Percentiles rank a stretch among this genome's conserved stretches.
These are phyloP conservation scores for Hirtodrosophila alboralis DNA, from an alignment of 2,888 invertebrate genomes.

Conservation along the genomic window DNA sequence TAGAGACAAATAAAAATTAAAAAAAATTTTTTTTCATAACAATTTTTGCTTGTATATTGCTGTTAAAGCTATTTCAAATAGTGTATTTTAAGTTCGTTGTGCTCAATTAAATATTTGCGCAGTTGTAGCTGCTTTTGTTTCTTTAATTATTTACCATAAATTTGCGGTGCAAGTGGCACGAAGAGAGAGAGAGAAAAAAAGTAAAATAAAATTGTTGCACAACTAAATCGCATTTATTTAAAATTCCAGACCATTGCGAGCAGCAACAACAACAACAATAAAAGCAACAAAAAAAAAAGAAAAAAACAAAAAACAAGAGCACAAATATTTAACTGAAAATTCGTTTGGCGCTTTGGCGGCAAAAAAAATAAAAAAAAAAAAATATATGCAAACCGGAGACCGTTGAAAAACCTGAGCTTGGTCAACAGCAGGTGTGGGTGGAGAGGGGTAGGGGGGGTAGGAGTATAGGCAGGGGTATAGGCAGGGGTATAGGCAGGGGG, in stretches of 20 bases:
- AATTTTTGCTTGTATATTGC: no score
- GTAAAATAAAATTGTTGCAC: slow-evolving; percentile 63
- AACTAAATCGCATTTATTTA: slow-evolving; percentile 78
- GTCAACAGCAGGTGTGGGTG: slow-evolving; percentile 36
- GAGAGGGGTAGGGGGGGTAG: neutral
- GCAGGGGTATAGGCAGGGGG: neutral
- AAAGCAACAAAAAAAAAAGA: slow-evolving; percentile 14
- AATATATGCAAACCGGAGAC: slow-evolving; percentile 18
- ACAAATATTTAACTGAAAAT: slow-evolving; percentile 68
- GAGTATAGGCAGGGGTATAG: no score
- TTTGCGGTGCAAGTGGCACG: slow-evolving; percentile 50
- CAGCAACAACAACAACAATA: slow-evolving; percentile 27
- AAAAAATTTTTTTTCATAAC: no score
- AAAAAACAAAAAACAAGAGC: slow-evolving; percentile 43
- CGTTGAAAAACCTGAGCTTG: slow-evolving; percentile 45
- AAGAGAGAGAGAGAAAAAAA: slow-evolving; percentile 29
- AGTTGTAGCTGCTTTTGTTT: slow-evolving; percentile 27
- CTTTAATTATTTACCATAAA: slow-evolving; percentile 63
- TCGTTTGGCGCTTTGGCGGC: slow-evolving; percentile 65
- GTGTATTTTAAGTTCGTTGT: slow-evolving; percentile 9
- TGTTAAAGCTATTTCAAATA: slow-evolving; percentile 1
- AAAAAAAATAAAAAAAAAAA: slow-evolving; percentile 52
- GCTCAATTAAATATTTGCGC: neutral
- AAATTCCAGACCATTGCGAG: slow-evolving; percentile 77
- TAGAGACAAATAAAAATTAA: no score